phyloP scores from a whole-genome alignment of 2,888 invertebrate genomes.

The Acrocyrtus sp. region DNA sequence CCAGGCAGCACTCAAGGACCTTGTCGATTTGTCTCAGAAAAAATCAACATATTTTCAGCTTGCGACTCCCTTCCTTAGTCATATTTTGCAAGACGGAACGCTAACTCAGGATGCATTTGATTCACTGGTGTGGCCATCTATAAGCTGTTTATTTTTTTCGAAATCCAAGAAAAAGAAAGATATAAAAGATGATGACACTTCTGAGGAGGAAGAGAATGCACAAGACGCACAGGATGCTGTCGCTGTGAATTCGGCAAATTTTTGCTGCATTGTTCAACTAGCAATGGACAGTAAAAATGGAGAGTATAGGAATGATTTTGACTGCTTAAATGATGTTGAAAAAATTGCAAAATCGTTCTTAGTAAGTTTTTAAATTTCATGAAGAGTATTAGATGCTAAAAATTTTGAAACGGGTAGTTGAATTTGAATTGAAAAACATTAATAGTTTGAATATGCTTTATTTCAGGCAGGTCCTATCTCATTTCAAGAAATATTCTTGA shows the following conservation, averaged over 20 bases:
- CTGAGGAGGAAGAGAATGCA: conserved; percentile 11
- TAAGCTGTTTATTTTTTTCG: conserved; percentile 6
- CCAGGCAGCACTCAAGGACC: neutral
- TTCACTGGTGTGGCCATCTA: conserved; percentile 20
- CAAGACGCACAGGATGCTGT: neutral
- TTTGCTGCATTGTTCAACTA: conserved; percentile 3
- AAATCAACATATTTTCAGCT: conserved; percentile 32
- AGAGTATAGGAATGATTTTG: conserved; percentile 31
- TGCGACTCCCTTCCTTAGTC: conserved; percentile 31
- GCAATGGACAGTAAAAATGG: conserved; percentile 24
- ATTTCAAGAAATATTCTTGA: no score
- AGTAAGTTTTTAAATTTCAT: no score
- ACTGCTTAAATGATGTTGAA: conserved; percentile 19
- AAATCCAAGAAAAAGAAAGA: conserved; percentile 4
- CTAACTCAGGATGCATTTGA: conserved; percentile 31
- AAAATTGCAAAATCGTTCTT: conserved; percentile 24
- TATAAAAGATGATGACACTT: neutral
- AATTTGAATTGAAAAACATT: no score
- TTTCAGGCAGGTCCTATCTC: no score
- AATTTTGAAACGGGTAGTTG: no score
- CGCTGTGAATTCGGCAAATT: conserved; percentile 9
- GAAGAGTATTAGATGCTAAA: no score
- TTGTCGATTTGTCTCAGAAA: conserved; percentile 30
- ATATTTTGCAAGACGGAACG: conserved; percentile 15
- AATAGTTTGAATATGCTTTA: no score